Evolutionary conservation across 2,888 invertebrate genomes (phyloP), one percentile per base, ranked within the genome.

Genomic region (Noctua janthina): DNA sequence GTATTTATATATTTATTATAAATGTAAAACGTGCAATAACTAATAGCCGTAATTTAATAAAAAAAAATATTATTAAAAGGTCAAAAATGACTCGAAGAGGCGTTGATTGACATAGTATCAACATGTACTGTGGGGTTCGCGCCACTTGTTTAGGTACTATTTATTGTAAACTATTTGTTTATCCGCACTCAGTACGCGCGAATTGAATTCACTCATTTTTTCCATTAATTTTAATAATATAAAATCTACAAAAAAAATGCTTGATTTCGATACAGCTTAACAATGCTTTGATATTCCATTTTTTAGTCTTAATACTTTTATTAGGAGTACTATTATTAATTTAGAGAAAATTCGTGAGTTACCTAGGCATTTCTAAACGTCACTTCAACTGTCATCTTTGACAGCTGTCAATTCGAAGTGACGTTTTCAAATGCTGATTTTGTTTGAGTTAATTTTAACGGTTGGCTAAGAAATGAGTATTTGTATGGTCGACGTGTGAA

Each of bases 1-100:
- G 96, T 97, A 97, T 96, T 96, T 96, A 96, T 97, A 96, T 96
- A 96, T 97, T 96, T 96, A 97, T 96, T 96, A 95, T 96, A 96
- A 96, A 96, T 96, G 95, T 96, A 97, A 97, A 97, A 96, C 95
- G 97, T 97, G 97, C 97, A 97, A 97, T 97, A 97, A 97, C 94
- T 96, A 95, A 97, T 97, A 97, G 96, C 92, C 93, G 95, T 96
- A 96, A 97, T 96, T 96, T 96, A 96, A 95, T 95, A 93, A 95
- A 96, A 96, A 96, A 96, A 95, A 95, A 86, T 82, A 88, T 84
- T 95, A 96, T 95, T 95, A 95, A 95, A 91, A 88, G 74, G 94
- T 87, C 89, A 86, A 90, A 91, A 92, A 95, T 95, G 95, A 95
- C 95, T 96, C 95, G 95, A 93, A 95, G 95, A 95, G 95, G 92